phyloP scores from a whole-genome alignment of 2,888 invertebrate species.

The Drosophila neotestacea region DNA sequence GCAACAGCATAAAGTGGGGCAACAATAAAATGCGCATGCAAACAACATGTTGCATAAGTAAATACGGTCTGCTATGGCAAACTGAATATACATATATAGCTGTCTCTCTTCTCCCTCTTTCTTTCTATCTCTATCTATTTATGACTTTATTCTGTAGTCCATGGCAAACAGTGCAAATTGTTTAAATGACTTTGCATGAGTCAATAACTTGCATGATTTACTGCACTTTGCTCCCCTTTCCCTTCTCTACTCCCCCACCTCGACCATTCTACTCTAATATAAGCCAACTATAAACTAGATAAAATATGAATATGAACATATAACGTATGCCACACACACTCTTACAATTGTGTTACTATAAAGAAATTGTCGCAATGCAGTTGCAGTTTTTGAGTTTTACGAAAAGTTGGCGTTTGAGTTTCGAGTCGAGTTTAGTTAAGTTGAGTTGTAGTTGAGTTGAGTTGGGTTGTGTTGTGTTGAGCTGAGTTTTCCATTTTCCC shows the following conservation, averaged over 20 bases:
- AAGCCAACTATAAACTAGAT: conserved; percentile 57
- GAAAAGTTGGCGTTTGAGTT: conserved; percentile 58
- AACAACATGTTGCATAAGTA: conserved; percentile 53
- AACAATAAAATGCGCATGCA: conserved; percentile 28
- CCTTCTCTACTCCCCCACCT: conserved; percentile 2
- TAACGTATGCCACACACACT: conserved; percentile 40
- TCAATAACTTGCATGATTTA: conserved; percentile 64
- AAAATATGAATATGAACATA: conserved; percentile 68
- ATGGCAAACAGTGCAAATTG: conserved; percentile 59
- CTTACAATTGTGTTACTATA: conserved; percentile 15
- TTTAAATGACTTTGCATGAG: conserved; percentile 64
- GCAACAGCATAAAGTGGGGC: conserved; percentile 36
- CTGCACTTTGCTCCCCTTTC: conserved; percentile 27
- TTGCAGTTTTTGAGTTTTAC: conserved; percentile 58
- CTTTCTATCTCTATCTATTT: conserved; percentile 20
- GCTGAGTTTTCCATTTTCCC: conserved; percentile 45
- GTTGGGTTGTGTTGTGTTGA: conserved; percentile 32
- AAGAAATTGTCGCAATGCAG: conserved; percentile 74
- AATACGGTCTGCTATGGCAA: conserved; percentile 27
- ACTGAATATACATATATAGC: conserved; percentile 5
- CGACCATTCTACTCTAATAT: conserved; percentile 43
- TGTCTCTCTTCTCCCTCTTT: neutral
- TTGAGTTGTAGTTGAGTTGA: conserved; percentile 40
- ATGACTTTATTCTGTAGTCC: conserved; percentile 46
- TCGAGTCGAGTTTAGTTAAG: conserved; percentile 34